Evolutionary conservation across 2,797 vertebrate genomes (phyloP).

Genomic region (Australoheros facetus): DNA sequence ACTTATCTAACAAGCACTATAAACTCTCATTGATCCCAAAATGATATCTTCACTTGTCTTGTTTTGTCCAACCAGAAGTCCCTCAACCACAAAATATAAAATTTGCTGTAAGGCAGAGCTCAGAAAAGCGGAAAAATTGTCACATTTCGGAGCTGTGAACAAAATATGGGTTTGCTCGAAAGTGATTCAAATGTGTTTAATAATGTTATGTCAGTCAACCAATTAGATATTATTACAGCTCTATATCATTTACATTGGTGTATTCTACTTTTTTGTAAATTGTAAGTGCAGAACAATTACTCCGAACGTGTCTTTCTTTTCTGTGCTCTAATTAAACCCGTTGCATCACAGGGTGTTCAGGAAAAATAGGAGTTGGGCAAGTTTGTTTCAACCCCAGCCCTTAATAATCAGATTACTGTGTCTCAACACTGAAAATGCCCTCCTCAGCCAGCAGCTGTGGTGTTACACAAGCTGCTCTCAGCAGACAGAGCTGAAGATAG

Average conservation of each 20-base stretch:
- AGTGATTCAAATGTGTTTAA: too few relatives aligned
- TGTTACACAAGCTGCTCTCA: slow-evolving; percentile 38
- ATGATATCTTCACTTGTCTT: not conserved
- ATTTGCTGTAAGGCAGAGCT: not conserved
- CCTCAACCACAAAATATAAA: not conserved
- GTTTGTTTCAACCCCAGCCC: slow-evolving; percentile 27
- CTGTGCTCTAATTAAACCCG: slow-evolving; percentile 1
- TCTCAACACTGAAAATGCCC: slow-evolving; percentile 34
- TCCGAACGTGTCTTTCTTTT: not conserved
- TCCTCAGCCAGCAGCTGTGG: slow-evolving; percentile 20
- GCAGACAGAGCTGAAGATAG: slow-evolving; percentile 9
- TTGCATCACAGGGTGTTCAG: slow-evolving; percentile 32
- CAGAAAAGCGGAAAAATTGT: accelerated
- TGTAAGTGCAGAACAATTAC: too few relatives aligned
- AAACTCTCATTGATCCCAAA: not conserved
- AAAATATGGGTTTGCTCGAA: not conserved
- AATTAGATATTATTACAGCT: not conserved
- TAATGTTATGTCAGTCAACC: not conserved
- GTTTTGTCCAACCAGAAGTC: not conserved
- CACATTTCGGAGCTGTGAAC: too few relatives aligned
- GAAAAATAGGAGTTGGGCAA: slow-evolving; percentile 13
- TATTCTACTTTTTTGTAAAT: too few relatives aligned
- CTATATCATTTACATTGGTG: not conserved
- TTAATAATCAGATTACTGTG: slow-evolving; percentile 66
- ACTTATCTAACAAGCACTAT: not conserved